Base-by-base conservation (phyloP, 92 coral and sea anemone species). In the Isaurus tuberculatus region DNA sequence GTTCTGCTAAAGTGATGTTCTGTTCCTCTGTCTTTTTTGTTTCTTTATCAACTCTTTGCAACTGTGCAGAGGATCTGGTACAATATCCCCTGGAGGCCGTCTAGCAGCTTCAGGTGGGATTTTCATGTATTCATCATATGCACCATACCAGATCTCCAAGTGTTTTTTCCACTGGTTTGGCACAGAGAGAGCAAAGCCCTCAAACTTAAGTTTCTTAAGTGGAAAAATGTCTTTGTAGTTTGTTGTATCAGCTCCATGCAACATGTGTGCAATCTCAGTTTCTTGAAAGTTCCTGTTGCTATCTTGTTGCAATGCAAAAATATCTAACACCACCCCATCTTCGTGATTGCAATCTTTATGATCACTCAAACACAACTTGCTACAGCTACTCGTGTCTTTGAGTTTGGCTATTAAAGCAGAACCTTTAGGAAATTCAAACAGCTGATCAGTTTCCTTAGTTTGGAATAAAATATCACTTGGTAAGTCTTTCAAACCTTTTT, bases 401-500 rank as follows among this genome's bases (percentile, higher is more conserved):
- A 93, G 71, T 64, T 93, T 73, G 34, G 97, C 94, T 19, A 83
- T 80, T 83, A 86, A 88, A 3, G 87, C 82, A 58, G 82, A 77
- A 36, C 82, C 69, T 58, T 77, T 53, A 4, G 82, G 69, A 77
- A 77, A 77, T 36, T 77, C 29, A 55, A 77, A 77, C 10, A 32
- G 48, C 20, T 60, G 19, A 63, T 93, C 94, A 2, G 92, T 91
- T 9, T 75, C 83, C 26, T 51, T 64, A 48, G 92, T 91, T 40
- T 91, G 97, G 72, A 93, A 93, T 64, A 93, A 93, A 16, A 93
- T 79, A 42, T 88, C 94, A 0, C 49, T 73, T 4, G 94, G 92
- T 11, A 91, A 44, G 5, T 93, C 97, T 33, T 80, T 58, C 44
- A 86, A 70, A 23, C 81, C 97, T 65, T 46, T 37, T 66, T 89